A percentile compares a stretch with the other conserved stretches of the same genome.
These are phyloP conservation scores for Trisateles emortualis DNA, from an alignment of 2,888 invertebrate genomes.

Conservation along the genomic window DNA sequence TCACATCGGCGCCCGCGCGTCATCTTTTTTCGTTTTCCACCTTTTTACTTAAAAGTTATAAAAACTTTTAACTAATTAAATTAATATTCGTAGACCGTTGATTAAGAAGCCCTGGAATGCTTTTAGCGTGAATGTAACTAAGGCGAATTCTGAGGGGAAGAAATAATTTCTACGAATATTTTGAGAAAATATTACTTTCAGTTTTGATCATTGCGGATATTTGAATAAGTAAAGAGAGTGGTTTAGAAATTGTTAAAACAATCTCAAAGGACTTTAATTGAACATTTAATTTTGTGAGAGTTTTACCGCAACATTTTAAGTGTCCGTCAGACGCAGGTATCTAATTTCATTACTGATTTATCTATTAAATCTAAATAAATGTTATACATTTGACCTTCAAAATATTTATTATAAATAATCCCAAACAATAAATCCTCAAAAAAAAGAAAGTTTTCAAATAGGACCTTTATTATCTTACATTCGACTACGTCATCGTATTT, in stretches of 20 bases:
- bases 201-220: constrained; percentile 67
- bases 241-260: constrained; percentile 61
- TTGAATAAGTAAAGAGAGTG: constrained; percentile 66
- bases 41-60: constrained; percentile 74
- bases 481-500: not conserved
- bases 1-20: constrained; percentile 44
- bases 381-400: too few relatives aligned
- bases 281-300: constrained; percentile 51
- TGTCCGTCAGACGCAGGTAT: constrained; percentile 14
- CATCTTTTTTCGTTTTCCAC: constrained; percentile 65
- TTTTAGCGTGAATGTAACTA: constrained; percentile 74
- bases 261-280: constrained; percentile 58
- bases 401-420: not conserved
- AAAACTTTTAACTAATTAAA: constrained; percentile 80
- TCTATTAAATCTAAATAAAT: too few relatives aligned
- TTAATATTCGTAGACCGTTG: constrained; percentile 79
- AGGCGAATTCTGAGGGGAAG: constrained; percentile 59
- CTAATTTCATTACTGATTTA: constrained; percentile 23
- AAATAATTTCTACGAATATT: constrained; percentile 69
- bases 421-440: not conserved
- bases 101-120: constrained; percentile 79
- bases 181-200: constrained; percentile 67
- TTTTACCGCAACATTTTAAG: constrained; percentile 26
- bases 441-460: not conserved
- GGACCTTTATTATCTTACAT: not conserved